These are phyloP conservation scores for Cygnus buccinator DNA, from an alignment of 2,113 vertebrate species.

Conservation along the genomic window DNA sequence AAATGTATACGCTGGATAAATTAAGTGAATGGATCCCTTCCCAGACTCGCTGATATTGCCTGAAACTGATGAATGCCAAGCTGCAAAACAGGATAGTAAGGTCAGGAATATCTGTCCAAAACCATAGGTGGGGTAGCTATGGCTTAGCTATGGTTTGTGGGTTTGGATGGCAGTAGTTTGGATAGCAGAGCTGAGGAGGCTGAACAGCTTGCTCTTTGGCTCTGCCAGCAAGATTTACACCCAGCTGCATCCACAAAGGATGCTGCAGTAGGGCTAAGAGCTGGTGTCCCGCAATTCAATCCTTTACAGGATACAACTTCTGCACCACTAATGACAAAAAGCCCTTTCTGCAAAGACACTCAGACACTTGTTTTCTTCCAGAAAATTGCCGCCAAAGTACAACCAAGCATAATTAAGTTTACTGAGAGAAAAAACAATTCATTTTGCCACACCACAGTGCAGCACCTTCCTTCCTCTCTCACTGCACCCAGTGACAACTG, in stretches of 20 bases:
- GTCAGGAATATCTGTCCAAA: background rate
- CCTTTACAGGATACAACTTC: background rate
- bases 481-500: background rate
- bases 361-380: background rate
- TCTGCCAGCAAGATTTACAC: background rate
- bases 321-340: background rate
- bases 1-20: background rate
- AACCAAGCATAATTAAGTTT: background rate
- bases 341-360: background rate
- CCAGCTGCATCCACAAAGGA: background rate
- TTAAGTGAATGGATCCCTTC: background rate
- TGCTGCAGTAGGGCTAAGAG: background rate
- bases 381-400: background rate
- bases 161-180: background rate
- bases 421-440: background rate
- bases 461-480: background rate
- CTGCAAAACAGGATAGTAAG: background rate
- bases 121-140: background rate
- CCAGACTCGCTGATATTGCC: background rate
- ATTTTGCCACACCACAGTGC: background rate
- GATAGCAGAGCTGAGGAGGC: background rate
- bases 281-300: background rate
- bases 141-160: background rate
- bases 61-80: background rate
- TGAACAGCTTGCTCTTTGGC: background rate